Evolutionary conservation across 1,140 invertebrate genomes (phyloP).

Genomic region (Atta cephalotes): DNA sequence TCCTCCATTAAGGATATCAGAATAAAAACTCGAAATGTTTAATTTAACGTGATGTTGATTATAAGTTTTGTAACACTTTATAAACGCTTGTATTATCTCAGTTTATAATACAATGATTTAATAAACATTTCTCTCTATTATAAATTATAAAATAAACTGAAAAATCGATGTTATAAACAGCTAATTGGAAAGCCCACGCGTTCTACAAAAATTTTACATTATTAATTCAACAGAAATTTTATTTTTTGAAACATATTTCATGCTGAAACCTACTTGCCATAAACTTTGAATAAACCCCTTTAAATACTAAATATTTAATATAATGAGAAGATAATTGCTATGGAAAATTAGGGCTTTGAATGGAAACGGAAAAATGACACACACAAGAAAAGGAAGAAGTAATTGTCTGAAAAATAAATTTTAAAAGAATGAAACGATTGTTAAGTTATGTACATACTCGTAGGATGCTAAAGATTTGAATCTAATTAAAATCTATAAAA

Average conservation of each 20-base stretch:
- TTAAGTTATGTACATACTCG: neutral
- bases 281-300: slow-evolving; percentile 56
- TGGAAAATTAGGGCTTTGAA: neutral
- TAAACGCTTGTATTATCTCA: neutral
- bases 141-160: slow-evolving; percentile 2
- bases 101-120: neutral
- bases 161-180: neutral
- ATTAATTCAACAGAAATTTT: neutral
- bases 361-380: neutral
- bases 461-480: neutral
- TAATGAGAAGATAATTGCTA: slow-evolving; percentile 1
- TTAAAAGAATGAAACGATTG: neutral
- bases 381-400: neutral
- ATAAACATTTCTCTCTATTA: neutral
- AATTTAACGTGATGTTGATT: slow-evolving; percentile 1
- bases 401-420: neutral
- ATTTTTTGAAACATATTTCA: slow-evolving; percentile 1
- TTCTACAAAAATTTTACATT: slow-evolving; percentile 12
- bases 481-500: neutral
- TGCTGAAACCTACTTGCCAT: slow-evolving; percentile 34
- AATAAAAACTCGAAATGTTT: neutral
- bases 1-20: neutral
- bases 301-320: slow-evolving; percentile 31
- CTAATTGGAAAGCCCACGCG: slow-evolving; percentile 27
- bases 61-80: neutral